Conservation (phyloP, 53 echinoderm and acorn worm genomes). For the Antedon mediterranea region DNA sequence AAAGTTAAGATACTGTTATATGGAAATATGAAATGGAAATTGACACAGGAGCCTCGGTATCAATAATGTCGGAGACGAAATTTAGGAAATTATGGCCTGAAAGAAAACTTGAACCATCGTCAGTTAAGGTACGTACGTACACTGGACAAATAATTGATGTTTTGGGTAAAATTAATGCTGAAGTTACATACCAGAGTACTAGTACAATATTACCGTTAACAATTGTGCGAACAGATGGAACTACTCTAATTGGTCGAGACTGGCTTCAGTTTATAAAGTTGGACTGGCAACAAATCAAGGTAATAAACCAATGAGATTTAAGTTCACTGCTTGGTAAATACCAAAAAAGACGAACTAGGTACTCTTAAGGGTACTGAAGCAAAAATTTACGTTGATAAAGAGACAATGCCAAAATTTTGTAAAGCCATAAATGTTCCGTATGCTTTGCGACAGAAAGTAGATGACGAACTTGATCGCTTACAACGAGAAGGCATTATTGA, state of each 20-base stretch:
- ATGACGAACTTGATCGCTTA: no score
- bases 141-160: conserved; percentile 12
- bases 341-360: not conserved
- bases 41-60: conserved; percentile 16
- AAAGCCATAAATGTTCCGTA: not conserved
- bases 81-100: not conserved
- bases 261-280: no score
- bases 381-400: not conserved
- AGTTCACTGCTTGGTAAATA: not conserved
- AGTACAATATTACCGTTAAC: not conserved
- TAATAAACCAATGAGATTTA: not conserved
- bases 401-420: not conserved
- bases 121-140: conserved; percentile 4
- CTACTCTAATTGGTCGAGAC: no score
- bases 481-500: no score
- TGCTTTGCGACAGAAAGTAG: not conserved
- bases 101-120: not conserved
- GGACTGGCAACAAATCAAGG: not conserved
- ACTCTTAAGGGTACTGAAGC: not conserved
- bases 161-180: not conserved
- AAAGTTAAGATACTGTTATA: no score
- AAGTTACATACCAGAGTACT: conserved; percentile 2
- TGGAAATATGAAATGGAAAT: no score
- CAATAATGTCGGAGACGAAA: not conserved
- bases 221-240: no score